Conservation (phyloP, 2,888 invertebrate genomes). For the Therioaphis trifolii region DNA sequence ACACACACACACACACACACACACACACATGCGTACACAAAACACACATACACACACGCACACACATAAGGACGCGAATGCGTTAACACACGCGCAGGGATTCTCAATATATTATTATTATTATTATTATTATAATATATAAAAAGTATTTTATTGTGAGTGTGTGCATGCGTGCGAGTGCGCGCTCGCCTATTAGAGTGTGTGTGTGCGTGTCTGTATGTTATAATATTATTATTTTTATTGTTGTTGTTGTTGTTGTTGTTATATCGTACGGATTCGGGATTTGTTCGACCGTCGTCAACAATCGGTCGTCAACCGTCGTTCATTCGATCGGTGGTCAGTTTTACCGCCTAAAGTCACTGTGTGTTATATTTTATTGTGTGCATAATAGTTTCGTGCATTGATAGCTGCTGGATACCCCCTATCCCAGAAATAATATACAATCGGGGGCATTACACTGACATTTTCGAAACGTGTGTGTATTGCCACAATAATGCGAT, state of each 20-base stretch:
- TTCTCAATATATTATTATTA: constrained; percentile 45
- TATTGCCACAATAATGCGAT: neutral
- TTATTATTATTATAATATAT: constrained; percentile 15
- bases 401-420: neutral
- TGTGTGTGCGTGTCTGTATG: neutral
- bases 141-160: neutral
- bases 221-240: constrained; percentile 11
- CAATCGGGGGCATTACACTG: neutral
- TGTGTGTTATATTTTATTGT: neutral
- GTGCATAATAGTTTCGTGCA: neutral
- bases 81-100: constrained; percentile 39
- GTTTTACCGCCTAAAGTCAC: constrained; percentile 1
- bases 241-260: neutral
- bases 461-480: neutral
- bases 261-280: neutral
- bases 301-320: neutral
- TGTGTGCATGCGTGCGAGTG: no score
- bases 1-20: neutral
- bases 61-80: neutral
- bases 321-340: neutral
- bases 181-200: neutral
- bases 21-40: neutral
- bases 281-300: neutral
- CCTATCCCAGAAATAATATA: neutral
- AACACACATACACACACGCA: neutral